Percentiles rank a stretch among this genome's conserved stretches.
These are phyloP conservation scores for Corydoras sp. DNA, from an alignment of 2,113 vertebrate genomes.

Conservation along the genomic window DNA sequence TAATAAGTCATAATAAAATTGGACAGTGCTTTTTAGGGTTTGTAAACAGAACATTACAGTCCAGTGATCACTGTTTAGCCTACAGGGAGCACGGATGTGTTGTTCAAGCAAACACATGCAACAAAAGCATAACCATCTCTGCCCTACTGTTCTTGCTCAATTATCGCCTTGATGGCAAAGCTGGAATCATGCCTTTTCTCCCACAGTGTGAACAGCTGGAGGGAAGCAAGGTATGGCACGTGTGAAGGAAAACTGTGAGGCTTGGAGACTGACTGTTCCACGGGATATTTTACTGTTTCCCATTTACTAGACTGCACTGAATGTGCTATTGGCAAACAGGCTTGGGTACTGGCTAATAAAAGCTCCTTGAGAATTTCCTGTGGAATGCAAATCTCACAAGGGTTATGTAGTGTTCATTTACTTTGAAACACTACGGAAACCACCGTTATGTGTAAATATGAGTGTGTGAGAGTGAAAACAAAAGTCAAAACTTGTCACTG, in stretches of 20 bases:
- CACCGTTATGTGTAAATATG: no score
- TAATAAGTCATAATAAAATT: not conserved
- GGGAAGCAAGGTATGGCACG: slow-evolving; percentile 20
- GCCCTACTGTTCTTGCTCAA: slow-evolving; percentile 34
- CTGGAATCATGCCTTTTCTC: slow-evolving; percentile 29
- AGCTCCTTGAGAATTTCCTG: not conserved
- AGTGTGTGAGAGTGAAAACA: no score
- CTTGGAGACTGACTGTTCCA: slow-evolving; percentile 25
- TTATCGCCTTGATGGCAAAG: slow-evolving; percentile 33
- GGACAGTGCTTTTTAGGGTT: not conserved
- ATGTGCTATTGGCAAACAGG: slow-evolving; percentile 8
- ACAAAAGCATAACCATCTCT: slow-evolving; percentile 33
- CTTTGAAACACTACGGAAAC: not conserved
- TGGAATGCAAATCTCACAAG: not conserved
- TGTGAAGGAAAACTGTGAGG: slow-evolving; percentile 35
- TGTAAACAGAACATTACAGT: not conserved
- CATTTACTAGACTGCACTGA: slow-evolving; percentile 26
- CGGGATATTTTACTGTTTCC: slow-evolving; percentile 15
- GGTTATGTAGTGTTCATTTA: not conserved
- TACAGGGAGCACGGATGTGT: slow-evolving; percentile 54
- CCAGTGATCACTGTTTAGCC: slow-evolving; percentile 31
- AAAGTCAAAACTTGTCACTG: no score
- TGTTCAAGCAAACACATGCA: slow-evolving; percentile 28
- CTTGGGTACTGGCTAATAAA: not conserved
- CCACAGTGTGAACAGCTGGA: slow-evolving; percentile 31